Evolutionary conservation across 2,888 invertebrate genomes (phyloP).

Genomic region (Cancer borealis): DNA sequence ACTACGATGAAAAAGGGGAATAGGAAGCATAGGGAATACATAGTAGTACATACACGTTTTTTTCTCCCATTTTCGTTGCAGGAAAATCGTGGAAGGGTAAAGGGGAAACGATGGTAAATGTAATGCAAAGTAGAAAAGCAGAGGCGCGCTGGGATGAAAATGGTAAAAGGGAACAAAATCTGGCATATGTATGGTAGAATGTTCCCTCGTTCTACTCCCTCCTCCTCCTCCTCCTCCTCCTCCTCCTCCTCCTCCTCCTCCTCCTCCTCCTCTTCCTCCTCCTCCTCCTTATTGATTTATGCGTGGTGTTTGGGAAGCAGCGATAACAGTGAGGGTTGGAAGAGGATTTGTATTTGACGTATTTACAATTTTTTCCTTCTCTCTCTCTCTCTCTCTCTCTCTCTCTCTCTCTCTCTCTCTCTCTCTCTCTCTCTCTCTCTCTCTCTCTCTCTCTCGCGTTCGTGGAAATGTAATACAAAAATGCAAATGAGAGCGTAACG

Average conservation of each 20-base stretch:
- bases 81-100: neutral
- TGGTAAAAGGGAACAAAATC: neutral
- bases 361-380: neutral
- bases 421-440: neutral
- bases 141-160: conserved; percentile 2
- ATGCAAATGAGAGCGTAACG: neutral
- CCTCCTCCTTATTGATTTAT: conserved; percentile 28
- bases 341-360: neutral
- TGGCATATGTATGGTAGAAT: conserved; percentile 13
- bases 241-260: conserved; percentile 20
- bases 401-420: neutral
- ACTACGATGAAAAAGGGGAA: neutral
- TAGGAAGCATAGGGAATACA: neutral
- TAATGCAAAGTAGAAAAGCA: neutral
- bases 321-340: conserved; percentile 21
- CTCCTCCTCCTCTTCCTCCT: neutral
- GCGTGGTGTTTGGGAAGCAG: conserved; percentile 28
- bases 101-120: neutral
- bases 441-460: neutral
- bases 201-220: neutral
- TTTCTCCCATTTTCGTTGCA: neutral
- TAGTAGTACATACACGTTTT: neutral
- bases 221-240: neutral
- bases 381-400: neutral
- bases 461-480: neutral